phyloP scores from a whole-genome alignment of 2,113 vertebrate genomes.

The Tachuris rubrigastra region DNA sequence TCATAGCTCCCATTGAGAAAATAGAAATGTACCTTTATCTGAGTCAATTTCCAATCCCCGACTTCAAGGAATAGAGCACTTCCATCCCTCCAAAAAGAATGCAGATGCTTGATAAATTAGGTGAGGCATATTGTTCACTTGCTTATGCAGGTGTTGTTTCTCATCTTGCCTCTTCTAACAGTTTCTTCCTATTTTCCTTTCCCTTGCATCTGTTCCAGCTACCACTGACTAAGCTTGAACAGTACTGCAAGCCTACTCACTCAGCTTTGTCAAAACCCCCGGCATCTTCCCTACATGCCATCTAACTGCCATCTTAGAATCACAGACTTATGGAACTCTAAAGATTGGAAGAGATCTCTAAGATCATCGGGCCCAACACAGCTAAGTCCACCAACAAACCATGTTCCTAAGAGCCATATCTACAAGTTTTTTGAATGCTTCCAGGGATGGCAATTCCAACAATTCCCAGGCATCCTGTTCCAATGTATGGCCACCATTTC shows the following conservation, averaged over 20 bases:
- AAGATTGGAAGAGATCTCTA: not conserved
- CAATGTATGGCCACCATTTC: fast-evolving
- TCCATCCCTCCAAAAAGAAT: not conserved
- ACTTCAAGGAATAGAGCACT: not conserved
- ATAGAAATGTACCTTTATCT: not conserved
- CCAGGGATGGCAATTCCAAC: not conserved
- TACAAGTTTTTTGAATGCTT: not conserved
- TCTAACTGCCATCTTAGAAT: not conserved
- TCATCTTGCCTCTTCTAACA: not conserved
- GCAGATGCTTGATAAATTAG: not conserved
- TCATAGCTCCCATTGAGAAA: not conserved
- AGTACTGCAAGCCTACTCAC: not conserved
- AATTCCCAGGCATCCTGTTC: not conserved
- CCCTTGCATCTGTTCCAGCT: not conserved
- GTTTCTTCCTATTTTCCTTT: not conserved
- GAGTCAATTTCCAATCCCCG: not conserved
- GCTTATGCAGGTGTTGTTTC: not conserved
- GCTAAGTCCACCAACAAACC: not conserved
- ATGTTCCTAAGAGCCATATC: not conserved
- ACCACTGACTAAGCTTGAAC: not conserved
- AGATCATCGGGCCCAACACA: not conserved
- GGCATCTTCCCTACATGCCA: not conserved
- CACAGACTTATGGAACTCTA: not conserved
- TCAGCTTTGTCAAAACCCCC: not conserved
- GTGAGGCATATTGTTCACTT: not conserved